A percentile compares a stretch with the other conserved stretches of the same genome.
phyloP scores from a whole-genome alignment of 2,888 invertebrate genomes.

The Drosophila algonquin region DNA sequence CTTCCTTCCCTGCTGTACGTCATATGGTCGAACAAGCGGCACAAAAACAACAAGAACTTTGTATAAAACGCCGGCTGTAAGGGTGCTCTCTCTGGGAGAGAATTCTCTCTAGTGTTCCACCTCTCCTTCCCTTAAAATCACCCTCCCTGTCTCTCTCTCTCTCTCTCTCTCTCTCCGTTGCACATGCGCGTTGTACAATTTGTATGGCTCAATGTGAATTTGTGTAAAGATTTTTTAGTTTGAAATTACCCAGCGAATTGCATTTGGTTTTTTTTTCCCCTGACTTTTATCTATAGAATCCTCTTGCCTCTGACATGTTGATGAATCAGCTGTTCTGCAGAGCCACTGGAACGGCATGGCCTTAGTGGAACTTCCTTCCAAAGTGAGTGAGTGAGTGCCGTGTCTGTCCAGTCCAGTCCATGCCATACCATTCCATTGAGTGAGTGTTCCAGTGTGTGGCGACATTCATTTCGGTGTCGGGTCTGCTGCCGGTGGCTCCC shows the following conservation, averaged over 20 bases:
- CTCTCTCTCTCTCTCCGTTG: slow-evolving; percentile 8
- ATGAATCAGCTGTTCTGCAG: slow-evolving; percentile 73
- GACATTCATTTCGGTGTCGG: slow-evolving; percentile 44
- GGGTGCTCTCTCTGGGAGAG: background rate
- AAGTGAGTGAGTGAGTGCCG: background rate
- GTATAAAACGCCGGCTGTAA: slow-evolving; percentile 62
- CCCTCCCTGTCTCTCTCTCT: slow-evolving; percentile 12
- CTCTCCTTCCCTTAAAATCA: slow-evolving; percentile 4
- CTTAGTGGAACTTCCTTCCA: slow-evolving; percentile 19
- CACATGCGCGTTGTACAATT: slow-evolving; percentile 45
- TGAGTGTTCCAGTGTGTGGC: slow-evolving; percentile 2
- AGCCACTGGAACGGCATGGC: slow-evolving; percentile 34
- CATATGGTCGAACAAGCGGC: slow-evolving; percentile 52
- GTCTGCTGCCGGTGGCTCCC: background rate
- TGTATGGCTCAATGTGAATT: slow-evolving; percentile 20
- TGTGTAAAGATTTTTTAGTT: background rate
- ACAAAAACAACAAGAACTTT: slow-evolving; percentile 43
- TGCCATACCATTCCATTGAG: slow-evolving; percentile 12
- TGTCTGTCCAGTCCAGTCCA: background rate
- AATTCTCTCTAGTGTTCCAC: slow-evolving; percentile 12
- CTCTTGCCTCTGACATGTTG: slow-evolving; percentile 26
- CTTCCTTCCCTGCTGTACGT: slow-evolving; percentile 61
- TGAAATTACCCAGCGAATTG: background rate
- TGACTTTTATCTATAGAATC: background rate
- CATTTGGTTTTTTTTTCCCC: background rate